Evolutionary conservation across 1,140 invertebrate species (phyloP).

Genomic region (Drosophila simulans): DNA sequence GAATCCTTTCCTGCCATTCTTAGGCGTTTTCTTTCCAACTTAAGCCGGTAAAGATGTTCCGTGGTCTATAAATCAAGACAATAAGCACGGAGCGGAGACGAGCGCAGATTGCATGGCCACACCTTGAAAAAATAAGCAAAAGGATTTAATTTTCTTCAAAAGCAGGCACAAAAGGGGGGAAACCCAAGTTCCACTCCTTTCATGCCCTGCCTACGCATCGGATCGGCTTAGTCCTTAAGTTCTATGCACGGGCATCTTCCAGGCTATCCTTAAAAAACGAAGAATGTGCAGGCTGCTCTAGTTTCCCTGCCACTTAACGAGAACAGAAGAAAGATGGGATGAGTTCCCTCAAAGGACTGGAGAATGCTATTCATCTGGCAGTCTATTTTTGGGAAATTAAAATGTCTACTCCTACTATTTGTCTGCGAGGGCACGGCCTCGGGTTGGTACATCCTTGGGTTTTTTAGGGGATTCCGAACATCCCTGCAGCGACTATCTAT

Average conservation of each 20-base stretch:
- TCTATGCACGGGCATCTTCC: conserved; percentile 14
- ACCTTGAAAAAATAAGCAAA: conserved; percentile 83
- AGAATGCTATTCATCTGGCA: conserved; percentile 56
- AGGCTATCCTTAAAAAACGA: conserved; percentile 32
- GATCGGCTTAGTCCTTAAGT: conserved; percentile 54
- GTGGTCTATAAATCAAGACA: conserved; percentile 64
- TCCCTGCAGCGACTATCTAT: conserved; percentile 65
- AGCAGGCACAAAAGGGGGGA: conserved; percentile 36
- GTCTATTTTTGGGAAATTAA: conserved; percentile 76
- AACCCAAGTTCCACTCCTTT: conserved; percentile 60
- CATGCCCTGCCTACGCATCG: conserved; percentile 69
- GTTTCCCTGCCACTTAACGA: conserved; percentile 49
- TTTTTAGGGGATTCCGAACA: conserved; percentile 47
- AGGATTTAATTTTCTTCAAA: conserved; percentile 68
- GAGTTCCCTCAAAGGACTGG: conserved; percentile 30
- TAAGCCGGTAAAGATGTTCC: conserved; percentile 58
- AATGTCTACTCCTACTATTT: conserved; percentile 80
- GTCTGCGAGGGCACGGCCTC: conserved; percentile 50
- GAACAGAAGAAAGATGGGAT: conserved; percentile 16
- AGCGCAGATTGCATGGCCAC: conserved; percentile 67
- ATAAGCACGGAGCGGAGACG: conserved; percentile 41
- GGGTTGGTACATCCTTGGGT: conserved; percentile 26
- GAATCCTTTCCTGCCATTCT: conserved; percentile 63
- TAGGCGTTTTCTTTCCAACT: conserved; percentile 13
- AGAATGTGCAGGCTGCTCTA: conserved; percentile 56